Evolutionary conservation across 2,113 vertebrate genomes (phyloP), one percentile per base, ranked within the genome.

Genomic region (Pygoscelis antarcticus): DNA sequence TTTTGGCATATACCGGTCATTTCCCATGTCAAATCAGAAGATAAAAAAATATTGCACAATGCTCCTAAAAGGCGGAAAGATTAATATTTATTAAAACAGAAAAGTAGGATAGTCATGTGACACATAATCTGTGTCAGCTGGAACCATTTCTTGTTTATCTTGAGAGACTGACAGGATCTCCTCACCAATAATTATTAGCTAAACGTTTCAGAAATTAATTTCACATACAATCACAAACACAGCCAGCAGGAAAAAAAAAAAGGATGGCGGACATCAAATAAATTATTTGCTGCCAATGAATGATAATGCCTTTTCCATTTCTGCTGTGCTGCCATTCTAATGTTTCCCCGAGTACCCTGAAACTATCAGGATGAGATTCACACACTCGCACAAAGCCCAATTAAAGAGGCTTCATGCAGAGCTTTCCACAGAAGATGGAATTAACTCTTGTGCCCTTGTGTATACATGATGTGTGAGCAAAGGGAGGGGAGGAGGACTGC

Each of bases 131-230:
- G 11, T 69, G 51, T 87, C 83, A 91, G 22, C 42, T 20, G 2
- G 60, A 89, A 66, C 46, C 36, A 11, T 82, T 93, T 93, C 46
- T 78, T 90, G 46, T 85, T 93, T 84, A 25, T 80, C 47, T 83
- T 55, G 82, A 87, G 71, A 85, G 78, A 77, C 2, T 91, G 75
- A 71, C 87, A 88, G 64, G 29, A 55, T 55, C 71, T 91, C 83
- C 68, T 93, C 54, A 83, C 58, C 82, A 88, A 66, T 91, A 88
- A 94, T 80, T 85, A 78, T 70, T 90, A 74, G 78, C 81, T 72
- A 76, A 93, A 85, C 40, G 87, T 81, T 79, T 91, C 91, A 95
- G 81, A 89, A 84, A 83, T 89, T 93, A 91, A 68, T 94, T 96
- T 94, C 42, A 26, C 49, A 60, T 80, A 29, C 74, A 71, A 49